These are phyloP conservation scores for Rosalia funebris DNA, from an alignment of 2,888 invertebrate genomes.

Conservation along the genomic window DNA sequence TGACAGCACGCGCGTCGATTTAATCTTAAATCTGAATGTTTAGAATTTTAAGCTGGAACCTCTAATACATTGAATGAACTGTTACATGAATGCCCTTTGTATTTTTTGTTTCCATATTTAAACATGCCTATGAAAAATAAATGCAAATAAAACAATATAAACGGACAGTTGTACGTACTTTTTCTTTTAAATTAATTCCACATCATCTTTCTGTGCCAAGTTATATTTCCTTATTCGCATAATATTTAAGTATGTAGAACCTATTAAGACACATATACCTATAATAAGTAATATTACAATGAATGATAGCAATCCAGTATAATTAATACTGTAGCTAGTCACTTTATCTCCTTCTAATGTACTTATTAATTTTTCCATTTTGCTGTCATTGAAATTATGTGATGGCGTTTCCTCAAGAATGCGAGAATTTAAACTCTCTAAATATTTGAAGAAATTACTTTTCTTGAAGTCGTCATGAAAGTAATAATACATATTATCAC, in stretches of 20 bases:
- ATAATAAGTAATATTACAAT: background rate
- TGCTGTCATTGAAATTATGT: conserved; percentile 2
- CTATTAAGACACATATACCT: background rate
- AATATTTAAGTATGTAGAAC: background rate
- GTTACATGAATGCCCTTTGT: too few relatives aligned
- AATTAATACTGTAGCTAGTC: background rate
- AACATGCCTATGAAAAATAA: too few relatives aligned
- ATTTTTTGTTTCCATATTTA: too few relatives aligned
- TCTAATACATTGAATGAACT: too few relatives aligned
- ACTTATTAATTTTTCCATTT: conserved; percentile 13
- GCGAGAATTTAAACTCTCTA: conserved; percentile 1
- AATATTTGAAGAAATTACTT: conserved; percentile 9
- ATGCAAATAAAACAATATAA: too few relatives aligned
- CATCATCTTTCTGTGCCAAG: background rate
- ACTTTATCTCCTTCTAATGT: background rate
- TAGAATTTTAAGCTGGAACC: too few relatives aligned
- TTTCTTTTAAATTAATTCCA: conserved; percentile 2
- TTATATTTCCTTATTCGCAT: background rate
- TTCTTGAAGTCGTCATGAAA: conserved; percentile 4
- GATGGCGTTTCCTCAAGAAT: background rate
- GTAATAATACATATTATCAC: background rate
- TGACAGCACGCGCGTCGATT: too few relatives aligned
- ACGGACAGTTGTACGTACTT: too few relatives aligned
- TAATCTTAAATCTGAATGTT: too few relatives aligned
- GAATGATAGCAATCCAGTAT: conserved; percentile 10